A percentile compares a stretch with the other conserved stretches of the same genome.
Conservation (phyloP, 2,113 vertebrate species). For the Catharus minimus region DNA sequence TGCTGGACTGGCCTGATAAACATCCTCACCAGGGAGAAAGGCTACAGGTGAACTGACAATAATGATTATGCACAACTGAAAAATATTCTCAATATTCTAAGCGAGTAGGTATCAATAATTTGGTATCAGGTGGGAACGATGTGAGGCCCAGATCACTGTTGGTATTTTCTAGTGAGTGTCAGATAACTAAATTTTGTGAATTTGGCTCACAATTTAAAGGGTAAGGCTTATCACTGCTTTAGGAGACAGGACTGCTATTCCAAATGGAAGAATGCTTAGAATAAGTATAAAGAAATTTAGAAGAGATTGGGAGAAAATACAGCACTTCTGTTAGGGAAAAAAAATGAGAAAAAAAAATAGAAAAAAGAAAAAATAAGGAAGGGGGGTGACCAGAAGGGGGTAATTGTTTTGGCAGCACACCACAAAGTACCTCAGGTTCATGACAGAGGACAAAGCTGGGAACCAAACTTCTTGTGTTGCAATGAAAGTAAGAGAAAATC, state of each 20-base stretch:
- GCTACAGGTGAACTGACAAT: not conserved
- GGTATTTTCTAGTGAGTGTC: not conserved
- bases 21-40: not conserved
- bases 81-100: not conserved
- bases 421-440: not conserved
- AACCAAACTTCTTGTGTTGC: not conserved
- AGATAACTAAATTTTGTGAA: not conserved
- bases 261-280: not conserved
- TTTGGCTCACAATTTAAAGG: not conserved
- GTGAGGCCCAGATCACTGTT: not conserved
- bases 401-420: not conserved
- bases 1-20: not conserved
- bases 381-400: fast-evolving
- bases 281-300: not conserved
- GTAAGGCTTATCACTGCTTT: not conserved
- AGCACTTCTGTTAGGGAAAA: too few relatives aligned
- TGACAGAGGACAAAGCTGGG: not conserved
- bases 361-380: fast-evolving
- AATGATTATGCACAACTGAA: not conserved
- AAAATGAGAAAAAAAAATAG: too few relatives aligned
- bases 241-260: not conserved
- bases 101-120: not conserved
- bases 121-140: not conserved
- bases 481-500: not conserved
- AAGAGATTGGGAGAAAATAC: not conserved